These are phyloP conservation scores for Urocitellus parryii DNA, from an alignment of 2,113 vertebrate genomes.

Conservation along the genomic window DNA sequence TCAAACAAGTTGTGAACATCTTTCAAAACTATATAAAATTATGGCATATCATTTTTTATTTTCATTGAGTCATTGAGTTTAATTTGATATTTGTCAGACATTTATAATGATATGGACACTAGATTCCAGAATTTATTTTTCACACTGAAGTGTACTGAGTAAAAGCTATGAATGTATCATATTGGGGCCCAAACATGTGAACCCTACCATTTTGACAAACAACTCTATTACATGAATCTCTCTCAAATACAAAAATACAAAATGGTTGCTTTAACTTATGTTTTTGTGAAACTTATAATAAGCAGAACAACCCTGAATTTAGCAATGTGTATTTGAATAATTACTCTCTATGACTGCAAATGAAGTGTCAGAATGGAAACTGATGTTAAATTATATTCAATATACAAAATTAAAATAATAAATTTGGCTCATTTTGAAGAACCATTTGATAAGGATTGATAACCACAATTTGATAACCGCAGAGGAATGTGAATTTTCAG, in stretches of 20 bases:
- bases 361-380: constrained; percentile 36
- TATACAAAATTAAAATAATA: constrained; percentile 30
- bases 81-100: constrained; percentile 13
- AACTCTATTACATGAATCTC: constrained; percentile 10
- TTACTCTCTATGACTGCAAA: neutral
- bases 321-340: neutral
- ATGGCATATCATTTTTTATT: neutral
- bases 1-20: neutral
- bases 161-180: neutral
- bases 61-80: constrained; percentile 13
- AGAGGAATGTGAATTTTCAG: constrained; percentile 7
- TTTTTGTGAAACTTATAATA: constrained; percentile 53
- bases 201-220: constrained; percentile 8
- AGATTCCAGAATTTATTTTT: constrained; percentile 30
- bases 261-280: neutral
- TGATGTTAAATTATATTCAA: constrained; percentile 10
- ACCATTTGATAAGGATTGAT: constrained; percentile 9
- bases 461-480: neutral
- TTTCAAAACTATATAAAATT: constrained; percentile 32
- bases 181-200: neutral
- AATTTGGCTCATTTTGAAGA: neutral
- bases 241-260: constrained; percentile 48
- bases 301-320: neutral
- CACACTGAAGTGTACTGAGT: neutral
- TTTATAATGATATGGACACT: constrained; percentile 29